Evolutionary conservation across 2,888 invertebrate species (phyloP).

Genomic region (Dinocampus coccinellae): DNA sequence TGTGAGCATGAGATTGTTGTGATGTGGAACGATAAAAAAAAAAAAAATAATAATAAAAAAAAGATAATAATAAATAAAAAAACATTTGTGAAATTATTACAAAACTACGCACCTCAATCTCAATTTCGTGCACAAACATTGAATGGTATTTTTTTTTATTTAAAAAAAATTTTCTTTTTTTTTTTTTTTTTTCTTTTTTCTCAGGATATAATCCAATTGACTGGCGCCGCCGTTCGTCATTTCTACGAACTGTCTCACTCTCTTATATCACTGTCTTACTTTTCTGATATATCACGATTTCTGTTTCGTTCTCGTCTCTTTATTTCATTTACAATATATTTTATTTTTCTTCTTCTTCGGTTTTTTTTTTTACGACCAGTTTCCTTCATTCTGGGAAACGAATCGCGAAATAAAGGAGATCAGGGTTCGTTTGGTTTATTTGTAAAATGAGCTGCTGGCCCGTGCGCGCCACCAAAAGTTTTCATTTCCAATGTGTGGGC

Average conservation of each 20-base stretch:
- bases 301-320: constrained; percentile 32
- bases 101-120: constrained; percentile 1
- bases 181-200: background rate
- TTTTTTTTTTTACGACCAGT: constrained; percentile 3
- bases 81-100: too few relatives aligned
- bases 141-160: constrained; percentile 10
- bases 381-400: constrained; percentile 30
- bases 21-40: constrained; percentile 15
- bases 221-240: constrained; percentile 15
- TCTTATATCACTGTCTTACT: background rate
- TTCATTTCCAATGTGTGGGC: background rate
- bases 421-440: constrained; percentile 1
- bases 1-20: too few relatives aligned
- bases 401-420: constrained; percentile 29
- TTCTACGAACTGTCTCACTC: constrained; percentile 20
- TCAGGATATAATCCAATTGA: constrained; percentile 23
- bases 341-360: background rate
- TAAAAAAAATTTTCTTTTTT: background rate
- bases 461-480: background rate
- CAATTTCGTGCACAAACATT: background rate
- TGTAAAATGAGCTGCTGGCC: background rate
- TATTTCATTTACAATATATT: too few relatives aligned
- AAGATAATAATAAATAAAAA: too few relatives aligned
- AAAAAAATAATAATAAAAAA: constrained; percentile 7
- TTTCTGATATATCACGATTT: background rate